A percentile compares a stretch with the other conserved stretches of the same genome.
phyloP scores from a whole-genome alignment of 2,113 vertebrate species.

The Myotis davidii region DNA sequence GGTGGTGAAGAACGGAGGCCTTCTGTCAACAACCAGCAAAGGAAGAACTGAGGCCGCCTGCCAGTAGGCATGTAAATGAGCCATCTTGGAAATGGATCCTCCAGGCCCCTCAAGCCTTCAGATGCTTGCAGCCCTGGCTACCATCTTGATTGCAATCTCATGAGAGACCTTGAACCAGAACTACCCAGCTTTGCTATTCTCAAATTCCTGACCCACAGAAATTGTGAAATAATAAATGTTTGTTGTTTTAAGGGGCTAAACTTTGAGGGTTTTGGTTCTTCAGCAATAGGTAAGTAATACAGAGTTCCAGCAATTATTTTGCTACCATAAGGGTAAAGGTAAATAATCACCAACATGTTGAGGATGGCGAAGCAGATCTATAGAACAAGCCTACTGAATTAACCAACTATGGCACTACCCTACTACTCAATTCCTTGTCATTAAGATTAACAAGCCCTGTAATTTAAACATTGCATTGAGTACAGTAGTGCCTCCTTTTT shows the following conservation, averaged over 20 bases:
- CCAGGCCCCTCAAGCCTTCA: no score
- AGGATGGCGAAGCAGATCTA: not conserved
- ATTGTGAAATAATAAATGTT: not conserved
- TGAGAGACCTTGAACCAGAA: no score
- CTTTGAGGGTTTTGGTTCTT: not conserved
- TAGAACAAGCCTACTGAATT: not conserved
- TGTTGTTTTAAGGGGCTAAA: not conserved
- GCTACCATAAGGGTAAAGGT: not conserved
- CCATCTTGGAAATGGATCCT: no score
- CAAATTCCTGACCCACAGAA: no score
- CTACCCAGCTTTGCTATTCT: no score
- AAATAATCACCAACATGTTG: not conserved
- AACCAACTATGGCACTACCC: not conserved
- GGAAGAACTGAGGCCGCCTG: not conserved
- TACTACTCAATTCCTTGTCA: not conserved
- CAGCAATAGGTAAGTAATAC: not conserved
- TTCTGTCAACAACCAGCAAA: not conserved
- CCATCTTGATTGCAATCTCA: no score
- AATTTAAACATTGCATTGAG: not conserved
- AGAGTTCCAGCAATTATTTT: not conserved
- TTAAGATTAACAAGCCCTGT: not conserved
- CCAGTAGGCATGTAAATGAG: no score
- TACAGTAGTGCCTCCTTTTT: not conserved
- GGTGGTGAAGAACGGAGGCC: not conserved
- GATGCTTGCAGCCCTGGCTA: no score